These are phyloP conservation scores for Anabacerthia variegaticeps DNA, from an alignment of 2,797 vertebrate genomes.

Conservation along the genomic window DNA sequence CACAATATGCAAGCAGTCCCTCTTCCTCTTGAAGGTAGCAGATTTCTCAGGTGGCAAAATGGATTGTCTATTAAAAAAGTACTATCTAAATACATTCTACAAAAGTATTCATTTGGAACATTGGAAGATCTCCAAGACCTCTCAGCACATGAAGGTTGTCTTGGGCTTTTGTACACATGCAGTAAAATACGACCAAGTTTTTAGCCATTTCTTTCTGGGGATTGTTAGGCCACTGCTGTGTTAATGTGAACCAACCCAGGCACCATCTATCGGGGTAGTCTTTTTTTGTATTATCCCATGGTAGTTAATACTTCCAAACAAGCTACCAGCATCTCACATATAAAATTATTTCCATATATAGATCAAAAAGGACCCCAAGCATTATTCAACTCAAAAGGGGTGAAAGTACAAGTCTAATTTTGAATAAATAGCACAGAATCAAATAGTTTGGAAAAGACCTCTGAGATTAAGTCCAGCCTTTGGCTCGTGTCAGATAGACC, in stretches of 20 bases:
- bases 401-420: not conserved
- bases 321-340: not conserved
- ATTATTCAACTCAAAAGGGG: not conserved
- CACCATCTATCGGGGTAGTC: fast-evolving
- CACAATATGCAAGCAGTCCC: not conserved
- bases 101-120: not conserved
- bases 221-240: not conserved
- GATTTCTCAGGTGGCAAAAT: not conserved
- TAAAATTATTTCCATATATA: not conserved
- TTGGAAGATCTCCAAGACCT: not conserved
- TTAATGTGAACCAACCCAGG: not conserved
- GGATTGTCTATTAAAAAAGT: not conserved
- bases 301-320: not conserved
- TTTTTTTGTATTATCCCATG: not conserved
- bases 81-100: not conserved
- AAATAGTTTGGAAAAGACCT: not conserved
- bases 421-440: not conserved
- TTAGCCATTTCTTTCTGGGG: not conserved
- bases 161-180: fast-evolving
- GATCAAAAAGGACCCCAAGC: not conserved
- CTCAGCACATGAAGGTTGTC: not conserved
- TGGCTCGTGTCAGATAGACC: not conserved
- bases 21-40: not conserved
- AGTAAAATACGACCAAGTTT: not conserved
- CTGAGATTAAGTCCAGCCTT: not conserved